phyloP scores from a whole-genome alignment of 2,113 vertebrate species.

The Python bivittatus region DNA sequence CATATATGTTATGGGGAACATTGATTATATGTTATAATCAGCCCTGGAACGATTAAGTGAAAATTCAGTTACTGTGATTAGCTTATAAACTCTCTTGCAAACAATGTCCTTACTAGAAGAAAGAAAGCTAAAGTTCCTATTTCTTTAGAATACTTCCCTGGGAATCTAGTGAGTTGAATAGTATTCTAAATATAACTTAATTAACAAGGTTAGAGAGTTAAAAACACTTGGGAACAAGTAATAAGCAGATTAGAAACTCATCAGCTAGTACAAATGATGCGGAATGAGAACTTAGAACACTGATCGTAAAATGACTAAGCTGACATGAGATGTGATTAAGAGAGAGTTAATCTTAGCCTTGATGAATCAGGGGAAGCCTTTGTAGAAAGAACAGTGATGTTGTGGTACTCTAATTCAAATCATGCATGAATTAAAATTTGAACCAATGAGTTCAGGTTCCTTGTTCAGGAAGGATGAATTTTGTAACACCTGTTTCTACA shows the following conservation, averaged over 20 bases:
- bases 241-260: neutral
- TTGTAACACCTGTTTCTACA: neutral
- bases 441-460: neutral
- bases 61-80: conserved; percentile 41
- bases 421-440: neutral
- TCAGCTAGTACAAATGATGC: neutral
- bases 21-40: too few species aligned
- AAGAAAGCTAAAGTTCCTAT: conserved; percentile 36
- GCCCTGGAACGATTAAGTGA: neutral
- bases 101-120: conserved; percentile 19
- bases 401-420: neutral
- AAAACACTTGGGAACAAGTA: neutral
- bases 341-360: neutral
- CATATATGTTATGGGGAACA: too few species aligned
- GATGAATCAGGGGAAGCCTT: neutral
- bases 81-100: conserved; percentile 41
- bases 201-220: conserved; percentile 22
- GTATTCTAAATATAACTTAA: conserved; percentile 32
- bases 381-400: neutral
- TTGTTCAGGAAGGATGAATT: neutral
- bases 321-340: neutral
- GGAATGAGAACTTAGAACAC: neutral
- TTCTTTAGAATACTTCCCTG: conserved; percentile 25
- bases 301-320: neutral
- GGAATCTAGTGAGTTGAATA: neutral